phyloP scores from a whole-genome alignment of 2,888 invertebrate genomes.

The Steromphala cineraria region DNA sequence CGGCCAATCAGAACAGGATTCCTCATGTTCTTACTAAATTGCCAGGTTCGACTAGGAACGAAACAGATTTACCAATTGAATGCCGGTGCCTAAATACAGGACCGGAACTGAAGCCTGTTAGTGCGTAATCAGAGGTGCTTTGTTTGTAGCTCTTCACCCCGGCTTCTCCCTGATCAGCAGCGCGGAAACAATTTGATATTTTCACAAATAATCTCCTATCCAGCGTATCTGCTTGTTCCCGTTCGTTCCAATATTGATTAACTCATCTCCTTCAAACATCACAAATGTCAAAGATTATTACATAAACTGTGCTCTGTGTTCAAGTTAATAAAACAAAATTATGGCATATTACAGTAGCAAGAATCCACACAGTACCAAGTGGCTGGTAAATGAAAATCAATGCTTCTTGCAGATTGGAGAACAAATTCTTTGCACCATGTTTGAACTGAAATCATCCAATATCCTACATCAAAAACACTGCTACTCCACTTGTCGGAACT shows the following conservation, averaged over 20 bases:
- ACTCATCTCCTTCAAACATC: background rate
- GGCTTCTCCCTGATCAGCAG: background rate
- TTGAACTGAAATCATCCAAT: too few species aligned
- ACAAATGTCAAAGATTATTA: slow-evolving; percentile 7
- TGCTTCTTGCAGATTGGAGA: background rate
- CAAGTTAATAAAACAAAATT: slow-evolving; percentile 20
- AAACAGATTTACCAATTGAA: background rate
- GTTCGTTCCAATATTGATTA: background rate
- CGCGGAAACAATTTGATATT: slow-evolving; percentile 18
- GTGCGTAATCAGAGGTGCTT: slow-evolving; percentile 1
- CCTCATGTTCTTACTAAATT: slow-evolving; percentile 17
- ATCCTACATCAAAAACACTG: too few species aligned
- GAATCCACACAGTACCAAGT: background rate
- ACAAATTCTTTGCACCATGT: background rate
- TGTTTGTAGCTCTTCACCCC: background rate
- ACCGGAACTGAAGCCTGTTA: background rate
- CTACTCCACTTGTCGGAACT: too few species aligned
- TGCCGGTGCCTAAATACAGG: background rate
- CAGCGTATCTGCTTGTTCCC: background rate
- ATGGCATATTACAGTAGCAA: background rate
- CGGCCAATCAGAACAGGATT: slow-evolving; percentile 8
- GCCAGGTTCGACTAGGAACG: slow-evolving; percentile 2
- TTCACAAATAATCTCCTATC: slow-evolving; percentile 20
- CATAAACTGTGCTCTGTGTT: slow-evolving; percentile 10
- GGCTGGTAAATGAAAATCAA: background rate